A percentile compares a stretch with the other conserved stretches of the same genome.
These are phyloP conservation scores for Eupsilia transversa DNA, from an alignment of 2,888 invertebrate species.

Conservation along the genomic window DNA sequence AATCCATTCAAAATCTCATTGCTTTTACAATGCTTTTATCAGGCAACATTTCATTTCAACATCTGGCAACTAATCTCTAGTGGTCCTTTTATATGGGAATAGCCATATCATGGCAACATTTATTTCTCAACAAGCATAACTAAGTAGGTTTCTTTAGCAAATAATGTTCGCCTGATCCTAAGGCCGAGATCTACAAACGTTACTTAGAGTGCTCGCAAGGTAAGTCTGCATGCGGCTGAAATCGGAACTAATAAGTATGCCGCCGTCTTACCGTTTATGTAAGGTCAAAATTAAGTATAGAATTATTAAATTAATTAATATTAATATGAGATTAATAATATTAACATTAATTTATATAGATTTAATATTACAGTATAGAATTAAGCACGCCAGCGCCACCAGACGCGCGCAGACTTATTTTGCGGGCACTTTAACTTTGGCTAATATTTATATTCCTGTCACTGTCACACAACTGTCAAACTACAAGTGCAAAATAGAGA, in stretches of 20 bases:
- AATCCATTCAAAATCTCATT: not conserved
- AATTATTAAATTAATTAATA: no score
- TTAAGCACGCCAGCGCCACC: no score
- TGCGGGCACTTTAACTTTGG: no score
- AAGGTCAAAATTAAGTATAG: no score
- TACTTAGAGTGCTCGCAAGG: no score
- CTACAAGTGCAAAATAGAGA: not conserved
- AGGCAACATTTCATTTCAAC: slow-evolving; percentile 16
- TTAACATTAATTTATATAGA: no score
- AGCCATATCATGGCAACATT: slow-evolving; percentile 22
- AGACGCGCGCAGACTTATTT: no score
- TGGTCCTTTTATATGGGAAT: slow-evolving; percentile 42
- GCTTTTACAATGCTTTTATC: not conserved
- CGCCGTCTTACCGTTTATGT: no score
- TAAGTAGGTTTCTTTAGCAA: not conserved
- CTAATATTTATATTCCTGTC: not conserved
- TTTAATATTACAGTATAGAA: no score
- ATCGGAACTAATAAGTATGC: no score
- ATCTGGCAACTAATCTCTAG: slow-evolving; percentile 34
- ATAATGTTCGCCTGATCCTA: slow-evolving; percentile 1
- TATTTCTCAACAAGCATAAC: not conserved
- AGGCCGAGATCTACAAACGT: not conserved
- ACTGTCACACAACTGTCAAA: not conserved
- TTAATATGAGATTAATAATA: no score
- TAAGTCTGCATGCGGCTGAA: no score